Evolutionary conservation across 2,113 vertebrate species (phyloP), one percentile per base, ranked within the genome.

Genomic region (Paracanthobrama guichenoti): DNA sequence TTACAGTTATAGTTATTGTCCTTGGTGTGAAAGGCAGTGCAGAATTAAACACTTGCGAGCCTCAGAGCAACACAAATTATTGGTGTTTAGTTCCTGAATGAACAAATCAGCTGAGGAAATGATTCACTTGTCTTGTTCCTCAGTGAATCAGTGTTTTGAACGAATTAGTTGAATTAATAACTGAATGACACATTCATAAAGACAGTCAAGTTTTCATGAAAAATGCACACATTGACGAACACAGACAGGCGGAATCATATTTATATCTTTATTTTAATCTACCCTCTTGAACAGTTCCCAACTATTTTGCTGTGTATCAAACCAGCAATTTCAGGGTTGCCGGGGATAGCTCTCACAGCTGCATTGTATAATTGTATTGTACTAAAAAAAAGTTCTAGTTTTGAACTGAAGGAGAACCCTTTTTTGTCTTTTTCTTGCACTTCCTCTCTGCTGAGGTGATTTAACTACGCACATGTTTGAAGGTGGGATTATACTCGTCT

Each of bases 401-500:
- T 94, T 93, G 88, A 93, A 89, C 88, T 92, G 92, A 87, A 91
- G 93, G 94, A 93, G 94, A 93, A 93, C 11, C 4, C 10, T 67
- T 78, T 39, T 55, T 57, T 75, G 14, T 8, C 6, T 59, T 46
- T 67, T 95, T 94, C 93, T 91, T 90, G 86, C 94, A 92, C 95
- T 93, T 93, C 90, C 93, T 93, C 95, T 95, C 91, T 91, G 91
- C 92, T 94, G 94, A 95, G 95, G 96, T 96, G 97, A 97, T 97
- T n/a, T 94, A 96, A 96, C 95, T 94, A 92, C 90, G 91, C 92
- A 93, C 92, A 88, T 95, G 93, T 96, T 96, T 96, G 94, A 96
- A 96, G 96, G 94, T 94, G 87, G 97, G 94, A 96, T 97, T 96
- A 96, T 95, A 94, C 94, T 96, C 95, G 95, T 96, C 95, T 97